Conservation (phyloP, 2,888 invertebrate species). For the Sinelater perroti region DNA sequence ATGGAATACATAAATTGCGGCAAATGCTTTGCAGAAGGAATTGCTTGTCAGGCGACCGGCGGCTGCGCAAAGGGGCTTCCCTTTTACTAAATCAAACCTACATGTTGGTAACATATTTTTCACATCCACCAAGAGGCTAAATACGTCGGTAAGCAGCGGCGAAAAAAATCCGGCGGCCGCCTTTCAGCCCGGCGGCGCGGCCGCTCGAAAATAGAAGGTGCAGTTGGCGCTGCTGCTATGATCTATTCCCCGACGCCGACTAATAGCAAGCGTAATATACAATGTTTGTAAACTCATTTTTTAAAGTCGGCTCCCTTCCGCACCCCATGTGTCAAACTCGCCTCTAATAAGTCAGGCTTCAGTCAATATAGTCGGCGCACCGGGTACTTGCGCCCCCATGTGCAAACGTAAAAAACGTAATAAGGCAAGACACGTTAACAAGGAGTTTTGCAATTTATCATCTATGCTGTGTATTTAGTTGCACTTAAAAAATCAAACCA, state of each 20-base stretch:
- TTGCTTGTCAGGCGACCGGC: slow-evolving; percentile 24
- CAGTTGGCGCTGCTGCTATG: slow-evolving; percentile 30
- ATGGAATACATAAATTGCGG: slow-evolving; percentile 19
- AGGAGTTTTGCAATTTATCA: no score
- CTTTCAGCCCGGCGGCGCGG: slow-evolving; percentile 12
- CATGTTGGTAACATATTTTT: slow-evolving; percentile 32
- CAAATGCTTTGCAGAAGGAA: slow-evolving; percentile 27
- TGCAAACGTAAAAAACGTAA: no score
- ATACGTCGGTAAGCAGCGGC: slow-evolving; percentile 21
- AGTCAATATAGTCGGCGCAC: slow-evolving; percentile 52
- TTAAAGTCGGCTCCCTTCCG: slow-evolving; percentile 55
- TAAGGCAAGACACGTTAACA: no score
- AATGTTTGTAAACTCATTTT: slow-evolving; percentile 58
- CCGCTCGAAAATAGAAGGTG: slow-evolving; percentile 27
- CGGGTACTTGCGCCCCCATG: slow-evolving; percentile 39
- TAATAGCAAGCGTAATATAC: slow-evolving; percentile 46
- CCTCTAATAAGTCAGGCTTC: slow-evolving; percentile 57
- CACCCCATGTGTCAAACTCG: slow-evolving; percentile 61
- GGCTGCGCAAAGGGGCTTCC: slow-evolving; percentile 23
- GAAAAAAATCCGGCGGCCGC: slow-evolving; percentile 24
- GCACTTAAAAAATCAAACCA: no score
- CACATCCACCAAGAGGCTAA: slow-evolving; percentile 22
- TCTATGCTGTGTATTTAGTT: no score
- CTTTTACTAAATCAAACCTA: slow-evolving; percentile 24
- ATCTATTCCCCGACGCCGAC: slow-evolving; percentile 35